Percentiles rank a stretch among this genome's conserved stretches.
These are phyloP conservation scores for Copidosoma aretas DNA, from an alignment of 2,888 invertebrate species.

Conservation along the genomic window DNA sequence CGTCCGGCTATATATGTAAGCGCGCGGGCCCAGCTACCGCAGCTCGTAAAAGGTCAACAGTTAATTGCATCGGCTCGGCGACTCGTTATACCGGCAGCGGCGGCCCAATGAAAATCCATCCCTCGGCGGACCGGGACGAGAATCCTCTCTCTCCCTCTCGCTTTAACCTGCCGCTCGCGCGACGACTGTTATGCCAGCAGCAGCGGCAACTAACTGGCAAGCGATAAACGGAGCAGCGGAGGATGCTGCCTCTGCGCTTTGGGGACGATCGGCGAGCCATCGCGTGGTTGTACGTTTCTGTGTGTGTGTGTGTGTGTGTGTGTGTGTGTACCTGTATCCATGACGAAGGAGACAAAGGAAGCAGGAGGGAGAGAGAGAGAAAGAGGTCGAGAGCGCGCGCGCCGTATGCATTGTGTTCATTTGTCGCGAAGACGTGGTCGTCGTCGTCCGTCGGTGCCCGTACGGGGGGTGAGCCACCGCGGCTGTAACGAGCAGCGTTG, in stretches of 20 bases:
- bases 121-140: not conserved
- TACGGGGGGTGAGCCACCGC: no score
- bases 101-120: constrained; percentile 40
- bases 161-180: constrained; percentile 4
- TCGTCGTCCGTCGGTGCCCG: no score
- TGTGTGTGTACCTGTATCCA: no score
- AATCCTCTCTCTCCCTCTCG: not conserved
- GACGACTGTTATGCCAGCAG: not conserved
- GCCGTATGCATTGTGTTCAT: not conserved
- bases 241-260: not conserved
- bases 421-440: not conserved
- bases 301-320: no score
- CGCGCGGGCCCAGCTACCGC: not conserved
- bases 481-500: not conserved
- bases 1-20: no score
- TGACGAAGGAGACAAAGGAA: not conserved
- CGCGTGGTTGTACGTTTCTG: no score
- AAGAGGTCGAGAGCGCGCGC: not conserved
- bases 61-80: constrained; percentile 46
- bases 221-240: not conserved
- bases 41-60: constrained; percentile 49
- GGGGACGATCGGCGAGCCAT: no score
- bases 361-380: not conserved
- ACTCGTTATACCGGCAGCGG: constrained; percentile 28
- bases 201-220: not conserved